Base-by-base conservation (phyloP, 2,888 invertebrate species). In the Entomobrya proxima region DNA sequence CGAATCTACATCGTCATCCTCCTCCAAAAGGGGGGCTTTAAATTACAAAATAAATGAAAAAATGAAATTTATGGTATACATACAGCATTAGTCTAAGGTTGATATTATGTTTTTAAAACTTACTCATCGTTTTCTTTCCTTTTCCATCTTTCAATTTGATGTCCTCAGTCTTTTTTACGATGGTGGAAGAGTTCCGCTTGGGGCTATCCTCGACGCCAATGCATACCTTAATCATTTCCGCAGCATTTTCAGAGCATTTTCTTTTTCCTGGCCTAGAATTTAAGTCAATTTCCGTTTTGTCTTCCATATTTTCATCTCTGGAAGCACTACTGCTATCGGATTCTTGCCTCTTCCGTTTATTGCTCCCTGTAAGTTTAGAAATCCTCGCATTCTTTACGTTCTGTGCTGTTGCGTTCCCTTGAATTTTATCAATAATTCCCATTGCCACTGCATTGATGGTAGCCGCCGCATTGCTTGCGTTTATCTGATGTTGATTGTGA, bases 281-380 rank as follows among this genome's bases (percentile, higher is more conserved):
- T 11, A 90, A 76, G 69, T 90, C 90, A 32, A 89, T 87, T 82
- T 89, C 88, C 15, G 83, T 32, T 74, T 88, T 89, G 90, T 94
- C 94, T 91, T 94, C 94, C 72, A 94, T 93, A 89, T 94, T 90
- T 69, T 89, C 89, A 75, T 90, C 89, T 52, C 90, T 94, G 0
- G 95, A 94, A 0, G 94, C 94, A 87, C 93, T 93, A 58, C 94
- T 95, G 55, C 94, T 95, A 90, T 96, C 96, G 0, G 96, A 96
- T 91, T 96, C 96, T 91, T 95, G 94, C 67, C 96, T 93, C 91
- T 95, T 95, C 85, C 96, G 93, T 91, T 96, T 96, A 72, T 90
- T 89, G 15, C 74, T 78, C 7, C 58, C 87, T n/a, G 47, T 50
- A 4, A 64, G 58, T 24, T 85, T 86, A 1, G 52, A 69, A 18